Evolutionary conservation across 2,888 invertebrate species (phyloP), one percentile per base, ranked within the genome.

Genomic region (Prosopocoilus inquinatus): DNA sequence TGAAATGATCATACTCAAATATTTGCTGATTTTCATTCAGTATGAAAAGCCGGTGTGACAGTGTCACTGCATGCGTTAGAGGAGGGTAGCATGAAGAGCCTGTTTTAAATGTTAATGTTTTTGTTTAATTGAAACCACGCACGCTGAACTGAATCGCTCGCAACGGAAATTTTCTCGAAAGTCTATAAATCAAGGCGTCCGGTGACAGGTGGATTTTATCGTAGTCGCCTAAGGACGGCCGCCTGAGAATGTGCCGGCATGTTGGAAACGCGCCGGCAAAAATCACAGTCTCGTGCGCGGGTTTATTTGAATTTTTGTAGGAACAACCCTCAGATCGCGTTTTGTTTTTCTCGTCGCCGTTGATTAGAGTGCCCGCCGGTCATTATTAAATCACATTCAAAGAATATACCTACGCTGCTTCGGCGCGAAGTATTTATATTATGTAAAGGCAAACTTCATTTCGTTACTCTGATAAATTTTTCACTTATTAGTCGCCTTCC

Each of bases 141-240:
- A 28, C 20, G 20, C 20, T 28, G 20, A 28, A 28, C 20, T 28
- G 20, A 5, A 28, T 28, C 20, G 20, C 20, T 3, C 5, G 20
- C 20, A 28, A 28, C 20, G 20, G 20, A 28, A 3, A 28, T 41
- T 41, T 15, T 16, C 41, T 15, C 13, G 41, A 11, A 47, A 47
- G 15, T 9, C 13, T 34, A 47, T 47, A 47, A 47, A 47, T 47
- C 47, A 47, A 47, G 20, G 34, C 5, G 32, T 13, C 47, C 32
- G 15, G 47, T 47, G 47, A 47, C 47, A 47, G 47, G 47, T 47
- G 47, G 47, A 47, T 47, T 47, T 47, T 47, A 47, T 47, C 47
- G 41, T 15, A 41, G 41, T 41, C 9, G 41, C 41, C 41, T 41
- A 13, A 41, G 41, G 41, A 41, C 41, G 41, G 20, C 41, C 15